Evolutionary conservation across 2,113 vertebrate species (phyloP).

Genomic region (Datnioides undecimradiatus): DNA sequence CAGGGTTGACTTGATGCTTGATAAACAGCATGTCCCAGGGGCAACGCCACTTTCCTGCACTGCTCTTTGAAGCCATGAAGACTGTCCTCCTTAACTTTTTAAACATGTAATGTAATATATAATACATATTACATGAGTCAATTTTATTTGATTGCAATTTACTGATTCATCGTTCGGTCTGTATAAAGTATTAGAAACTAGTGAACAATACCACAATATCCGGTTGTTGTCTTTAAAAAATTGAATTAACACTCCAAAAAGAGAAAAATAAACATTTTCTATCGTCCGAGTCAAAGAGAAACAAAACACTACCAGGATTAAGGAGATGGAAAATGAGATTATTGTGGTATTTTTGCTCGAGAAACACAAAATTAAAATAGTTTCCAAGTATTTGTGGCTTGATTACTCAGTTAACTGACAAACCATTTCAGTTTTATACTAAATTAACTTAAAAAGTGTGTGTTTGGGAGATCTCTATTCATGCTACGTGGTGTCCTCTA

Average conservation of each 20-base stretch:
- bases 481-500: too few relatives aligned
- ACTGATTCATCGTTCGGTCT: neutral
- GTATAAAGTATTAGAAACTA: too few relatives aligned
- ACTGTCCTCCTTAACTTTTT: neutral
- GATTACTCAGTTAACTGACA: neutral
- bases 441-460: too few relatives aligned
- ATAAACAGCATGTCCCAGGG: neutral
- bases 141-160: too few relatives aligned
- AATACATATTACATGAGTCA: neutral
- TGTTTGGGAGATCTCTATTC: too few relatives aligned
- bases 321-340: neutral
- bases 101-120: neutral
- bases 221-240: too few relatives aligned
- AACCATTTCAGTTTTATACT: too few relatives aligned
- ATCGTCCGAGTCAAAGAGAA: neutral
- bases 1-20: neutral
- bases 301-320: neutral
- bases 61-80: neutral
- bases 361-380: too few relatives aligned
- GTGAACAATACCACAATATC: too few relatives aligned
- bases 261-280: neutral
- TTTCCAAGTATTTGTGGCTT: too few relatives aligned
- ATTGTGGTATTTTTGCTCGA: neutral
- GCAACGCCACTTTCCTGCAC: neutral
- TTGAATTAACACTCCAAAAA: neutral